phyloP scores from a whole-genome alignment of 2,888 invertebrate species.

The Diarsia brunnea region DNA sequence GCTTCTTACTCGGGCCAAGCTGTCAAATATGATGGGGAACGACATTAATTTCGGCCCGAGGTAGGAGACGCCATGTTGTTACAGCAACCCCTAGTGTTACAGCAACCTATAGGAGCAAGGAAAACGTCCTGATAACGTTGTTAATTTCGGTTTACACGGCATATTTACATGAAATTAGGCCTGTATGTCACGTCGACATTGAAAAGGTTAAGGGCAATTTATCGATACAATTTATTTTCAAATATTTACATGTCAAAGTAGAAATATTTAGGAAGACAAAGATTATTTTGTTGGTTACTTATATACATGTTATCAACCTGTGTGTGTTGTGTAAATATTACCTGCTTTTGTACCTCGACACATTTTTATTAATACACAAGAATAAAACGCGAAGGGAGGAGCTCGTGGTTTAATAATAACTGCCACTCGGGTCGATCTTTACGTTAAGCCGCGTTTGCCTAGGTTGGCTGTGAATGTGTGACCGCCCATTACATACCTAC shows the following conservation, averaged over 20 bases:
- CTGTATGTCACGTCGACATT: background rate
- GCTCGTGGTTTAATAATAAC: too few relatives aligned
- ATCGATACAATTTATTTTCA: background rate
- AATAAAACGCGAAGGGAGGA: too few relatives aligned
- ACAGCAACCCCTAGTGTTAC: conserved; percentile 34
- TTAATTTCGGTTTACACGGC: conserved; percentile 34
- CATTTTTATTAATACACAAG: conserved; percentile 1
- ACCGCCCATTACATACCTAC: too few relatives aligned
- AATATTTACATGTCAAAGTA: background rate
- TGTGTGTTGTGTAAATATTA: background rate
- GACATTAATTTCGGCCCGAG: conserved; percentile 64
- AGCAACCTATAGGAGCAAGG: conserved; percentile 31
- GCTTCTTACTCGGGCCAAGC: conserved; percentile 34
- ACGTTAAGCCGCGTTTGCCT: too few relatives aligned
- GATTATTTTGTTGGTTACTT: background rate
- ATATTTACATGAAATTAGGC: conserved; percentile 10
- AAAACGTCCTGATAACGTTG: conserved; percentile 37
- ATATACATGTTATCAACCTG: background rate
- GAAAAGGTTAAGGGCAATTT: conserved; percentile 12
- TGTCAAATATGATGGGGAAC: conserved; percentile 62
- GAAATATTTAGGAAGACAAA: background rate
- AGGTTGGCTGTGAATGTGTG: too few relatives aligned
- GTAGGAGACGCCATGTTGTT: conserved; percentile 50
- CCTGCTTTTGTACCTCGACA: background rate
- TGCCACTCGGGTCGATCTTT: too few relatives aligned